Evolutionary conservation across 2,113 vertebrate species (phyloP), one percentile per base, ranked within the genome.

Genomic region (Martes martes): DNA sequence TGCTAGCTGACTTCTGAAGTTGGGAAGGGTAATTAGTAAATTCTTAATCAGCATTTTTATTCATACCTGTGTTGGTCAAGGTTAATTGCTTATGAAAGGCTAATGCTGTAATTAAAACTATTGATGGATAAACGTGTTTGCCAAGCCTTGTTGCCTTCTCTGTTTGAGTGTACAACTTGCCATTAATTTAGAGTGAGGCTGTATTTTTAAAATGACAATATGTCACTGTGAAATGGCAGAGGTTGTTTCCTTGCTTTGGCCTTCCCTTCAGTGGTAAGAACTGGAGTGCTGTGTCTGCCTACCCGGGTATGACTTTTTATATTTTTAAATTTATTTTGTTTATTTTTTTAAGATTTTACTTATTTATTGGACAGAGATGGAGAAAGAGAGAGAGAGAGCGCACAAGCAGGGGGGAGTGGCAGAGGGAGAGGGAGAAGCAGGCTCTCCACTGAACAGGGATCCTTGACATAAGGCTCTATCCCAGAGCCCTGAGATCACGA

Each of bases 1-100:
- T 97, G 91, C 61, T 71, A 93, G 67, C 74, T 96, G 96, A 92
- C 74, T 97, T 71, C 63, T 88, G 55, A 94, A 74, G 55, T 88
- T 84, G 3, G 33, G 78, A 88, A 87, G 47, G 61, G 90, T 87
- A 84, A 92, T 97, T 88, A 98, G 59, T 92, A 89, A 95, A 69
- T 89, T 76, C 86, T 96, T 90, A 71, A 23, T 94, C 57, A 88
- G 61, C 79, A 26, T 83, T 97, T 97, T 93, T 90, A 33, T 82
- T 94, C 82, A 33, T 63, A 21, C 61, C 61, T 76, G 16, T 82
- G 16, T 79, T 95, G 78, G 36, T 90, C 45, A 96, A 91, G 74
- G 79, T 91, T 95, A 95, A 93, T 89, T 89, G 76, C 15, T 67
- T 96, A 52, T 52, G 26, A 90, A 92, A 89, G 47, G 47, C 73